phyloP scores from a whole-genome alignment of 2,113 vertebrate genomes.

The Pomatostomus ruficeps region DNA sequence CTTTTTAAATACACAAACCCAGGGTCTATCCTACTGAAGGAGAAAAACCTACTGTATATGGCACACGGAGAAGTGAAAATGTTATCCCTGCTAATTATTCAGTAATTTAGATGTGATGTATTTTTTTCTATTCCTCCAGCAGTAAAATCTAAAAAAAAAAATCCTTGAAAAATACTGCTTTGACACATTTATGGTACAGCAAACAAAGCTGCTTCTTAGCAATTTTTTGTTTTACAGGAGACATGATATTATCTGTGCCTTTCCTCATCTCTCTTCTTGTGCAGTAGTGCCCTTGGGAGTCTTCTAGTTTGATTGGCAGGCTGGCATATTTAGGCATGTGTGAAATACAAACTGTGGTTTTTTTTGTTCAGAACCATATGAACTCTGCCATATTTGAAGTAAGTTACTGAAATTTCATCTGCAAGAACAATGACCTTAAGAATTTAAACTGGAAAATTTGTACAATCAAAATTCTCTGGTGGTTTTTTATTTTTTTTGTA shows the following conservation, averaged over 20 bases:
- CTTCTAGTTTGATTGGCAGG: constrained; percentile 17
- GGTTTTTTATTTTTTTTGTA: neutral
- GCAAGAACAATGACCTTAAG: neutral
- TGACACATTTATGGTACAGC: neutral
- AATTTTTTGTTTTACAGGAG: neutral
- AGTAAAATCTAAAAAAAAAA: constrained; percentile 50
- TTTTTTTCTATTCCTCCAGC: constrained; percentile 26
- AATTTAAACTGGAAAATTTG: neutral
- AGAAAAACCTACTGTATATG: neutral
- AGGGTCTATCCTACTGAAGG: neutral
- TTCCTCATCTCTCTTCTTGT: neutral
- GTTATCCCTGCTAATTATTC: constrained; percentile 23
- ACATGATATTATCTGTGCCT: neutral
- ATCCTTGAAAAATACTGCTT: constrained; percentile 24
- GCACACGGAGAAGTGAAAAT: neutral
- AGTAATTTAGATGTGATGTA: neutral
- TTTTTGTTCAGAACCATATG: neutral
- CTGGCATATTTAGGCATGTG: neutral
- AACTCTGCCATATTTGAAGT: neutral
- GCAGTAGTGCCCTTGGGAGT: neutral
- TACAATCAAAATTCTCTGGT: neutral
- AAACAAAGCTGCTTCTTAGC: neutral
- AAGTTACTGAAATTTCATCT: neutral
- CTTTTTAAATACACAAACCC: too few species aligned
- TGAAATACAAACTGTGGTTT: neutral